Evolutionary conservation across 2,797 vertebrate species (phyloP).

Genomic region (Acropternis orthonyx): DNA sequence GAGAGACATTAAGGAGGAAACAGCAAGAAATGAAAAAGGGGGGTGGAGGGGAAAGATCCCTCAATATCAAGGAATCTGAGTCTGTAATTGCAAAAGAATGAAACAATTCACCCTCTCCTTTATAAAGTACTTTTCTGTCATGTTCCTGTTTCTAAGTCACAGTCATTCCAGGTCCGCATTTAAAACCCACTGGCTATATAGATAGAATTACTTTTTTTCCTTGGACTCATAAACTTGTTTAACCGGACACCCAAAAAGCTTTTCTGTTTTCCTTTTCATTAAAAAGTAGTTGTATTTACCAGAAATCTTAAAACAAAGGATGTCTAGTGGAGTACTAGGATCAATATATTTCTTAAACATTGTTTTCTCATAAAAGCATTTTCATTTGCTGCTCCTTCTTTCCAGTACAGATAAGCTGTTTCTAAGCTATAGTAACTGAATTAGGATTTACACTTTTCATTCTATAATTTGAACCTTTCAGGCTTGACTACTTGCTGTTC

Average conservation of each 20-base stretch:
- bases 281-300: neutral
- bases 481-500: conserved; percentile 9
- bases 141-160: neutral
- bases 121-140: neutral
- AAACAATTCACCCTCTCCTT: neutral
- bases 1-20: neutral
- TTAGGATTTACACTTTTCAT: conserved; percentile 38
- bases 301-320: neutral
- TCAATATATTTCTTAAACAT: neutral
- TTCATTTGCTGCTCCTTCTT: neutral
- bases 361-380: conserved; percentile 17
- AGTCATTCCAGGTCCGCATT: neutral
- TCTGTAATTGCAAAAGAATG: neutral
- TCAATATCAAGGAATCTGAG: neutral
- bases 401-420: neutral
- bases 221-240: neutral
- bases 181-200: neutral
- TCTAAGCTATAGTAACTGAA: conserved; percentile 30
- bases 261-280: neutral
- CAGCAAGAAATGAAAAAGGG: neutral
- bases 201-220: neutral
- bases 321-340: neutral
- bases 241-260: neutral
- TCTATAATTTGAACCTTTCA: conserved; percentile 28
- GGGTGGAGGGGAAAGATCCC: fast-evolving